These are phyloP conservation scores for Himantopus leucocephalus DNA, from an alignment of 2,113 vertebrate genomes.

Conservation along the genomic window DNA sequence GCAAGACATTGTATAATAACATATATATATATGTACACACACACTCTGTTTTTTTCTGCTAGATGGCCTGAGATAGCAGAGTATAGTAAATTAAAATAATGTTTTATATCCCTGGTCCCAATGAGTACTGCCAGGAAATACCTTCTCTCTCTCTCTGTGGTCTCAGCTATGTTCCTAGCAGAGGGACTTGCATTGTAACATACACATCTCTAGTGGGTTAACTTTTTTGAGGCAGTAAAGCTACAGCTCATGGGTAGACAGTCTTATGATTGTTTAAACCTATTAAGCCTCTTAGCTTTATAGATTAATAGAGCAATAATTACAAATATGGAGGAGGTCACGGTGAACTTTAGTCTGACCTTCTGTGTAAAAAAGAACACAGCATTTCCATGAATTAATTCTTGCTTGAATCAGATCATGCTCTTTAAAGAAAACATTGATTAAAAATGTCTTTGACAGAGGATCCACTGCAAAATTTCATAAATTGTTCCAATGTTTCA, in stretches of 20 bases:
- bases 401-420: neutral
- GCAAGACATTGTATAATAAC: neutral
- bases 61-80: neutral
- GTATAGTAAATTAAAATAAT: neutral
- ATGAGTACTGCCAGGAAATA: neutral
- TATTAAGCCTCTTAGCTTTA: neutral
- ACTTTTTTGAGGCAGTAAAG: neutral
- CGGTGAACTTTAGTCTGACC: constrained; percentile 9
- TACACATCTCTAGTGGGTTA: neutral
- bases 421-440: constrained; percentile 5
- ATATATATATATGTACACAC: fast-evolving
- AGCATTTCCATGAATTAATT: constrained; percentile 3
- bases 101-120: neutral
- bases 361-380: neutral
- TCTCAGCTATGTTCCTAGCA: neutral
- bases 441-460: neutral
- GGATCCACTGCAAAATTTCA: neutral
- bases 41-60: neutral
- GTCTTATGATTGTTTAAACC: neutral
- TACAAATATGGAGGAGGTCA: constrained; percentile 12
- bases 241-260: neutral
- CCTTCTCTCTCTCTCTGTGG: neutral
- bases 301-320: constrained; percentile 32
- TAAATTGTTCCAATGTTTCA: neutral
- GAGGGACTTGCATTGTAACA: neutral